A percentile compares a stretch with the other conserved stretches of the same genome.
These are phyloP conservation scores for Sebastes kiyomatsui DNA, from an alignment of 2,797 vertebrate genomes.

Conservation along the genomic window DNA sequence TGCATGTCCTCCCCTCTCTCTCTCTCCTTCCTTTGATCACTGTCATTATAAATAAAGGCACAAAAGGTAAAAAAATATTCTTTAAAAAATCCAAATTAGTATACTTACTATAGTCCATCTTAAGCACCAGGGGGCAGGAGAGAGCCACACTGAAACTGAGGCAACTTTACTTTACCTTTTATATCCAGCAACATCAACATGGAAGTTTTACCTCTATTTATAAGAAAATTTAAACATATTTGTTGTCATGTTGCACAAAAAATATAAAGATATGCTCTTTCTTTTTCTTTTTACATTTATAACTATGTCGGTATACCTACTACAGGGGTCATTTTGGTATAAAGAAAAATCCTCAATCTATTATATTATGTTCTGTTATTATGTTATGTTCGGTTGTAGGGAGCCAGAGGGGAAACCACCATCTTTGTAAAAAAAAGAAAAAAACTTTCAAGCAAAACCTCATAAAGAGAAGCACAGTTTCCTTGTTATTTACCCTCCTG, in stretches of 20 bases:
- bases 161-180: background rate
- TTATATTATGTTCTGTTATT: background rate
- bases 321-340: background rate
- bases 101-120: background rate
- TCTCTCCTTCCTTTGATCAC: no score
- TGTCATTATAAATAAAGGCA: no score
- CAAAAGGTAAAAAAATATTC: no score
- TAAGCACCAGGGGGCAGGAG: constrained; percentile 71
- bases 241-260: background rate
- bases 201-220: background rate
- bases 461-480: background rate
- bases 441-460: background rate
- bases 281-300: background rate
- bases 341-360: background rate
- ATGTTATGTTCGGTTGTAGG: background rate
- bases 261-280: background rate
- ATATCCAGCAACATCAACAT: background rate
- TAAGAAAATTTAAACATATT: background rate
- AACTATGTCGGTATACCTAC: background rate
- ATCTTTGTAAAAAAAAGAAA: background rate
- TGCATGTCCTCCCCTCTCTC: no score
- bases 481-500: background rate
- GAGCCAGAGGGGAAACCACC: background rate
- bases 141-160: constrained; percentile 23
- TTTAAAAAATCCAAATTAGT: no score